These are phyloP conservation scores for Drosophila maculinotata DNA, from an alignment of 2,888 invertebrate genomes.

Conservation along the genomic window DNA sequence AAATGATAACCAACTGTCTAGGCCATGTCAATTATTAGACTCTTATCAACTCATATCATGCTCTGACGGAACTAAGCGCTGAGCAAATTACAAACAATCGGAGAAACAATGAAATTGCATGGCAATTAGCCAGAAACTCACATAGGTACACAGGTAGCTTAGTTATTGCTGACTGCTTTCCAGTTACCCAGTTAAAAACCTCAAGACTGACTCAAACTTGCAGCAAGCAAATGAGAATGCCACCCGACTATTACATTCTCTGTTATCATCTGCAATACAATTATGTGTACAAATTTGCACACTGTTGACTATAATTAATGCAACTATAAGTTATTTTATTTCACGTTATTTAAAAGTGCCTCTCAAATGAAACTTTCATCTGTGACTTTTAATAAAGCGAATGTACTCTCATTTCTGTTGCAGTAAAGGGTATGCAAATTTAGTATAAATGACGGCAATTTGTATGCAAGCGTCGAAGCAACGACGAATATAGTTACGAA, in stretches of 20 bases:
- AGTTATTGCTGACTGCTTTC: too few species aligned
- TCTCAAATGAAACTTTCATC: too few species aligned
- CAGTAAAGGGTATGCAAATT: slow-evolving; percentile 28
- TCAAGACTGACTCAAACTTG: background rate
- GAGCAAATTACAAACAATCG: slow-evolving; percentile 29
- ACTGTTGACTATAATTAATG: too few species aligned
- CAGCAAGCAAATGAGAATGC: background rate
- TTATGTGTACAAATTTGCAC: too few species aligned
- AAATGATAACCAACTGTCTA: too few species aligned
- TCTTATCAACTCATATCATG: slow-evolving; percentile 44
- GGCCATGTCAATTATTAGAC: slow-evolving; percentile 10
- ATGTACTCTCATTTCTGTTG: background rate
- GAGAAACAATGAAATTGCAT: slow-evolving; percentile 55
- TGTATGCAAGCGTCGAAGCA: slow-evolving; percentile 63
- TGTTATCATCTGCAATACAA: background rate
- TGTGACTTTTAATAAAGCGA: background rate
- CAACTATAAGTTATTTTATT: too few species aligned
- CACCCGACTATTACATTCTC: slow-evolving; percentile 13
- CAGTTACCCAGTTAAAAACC: slow-evolving; percentile 20
- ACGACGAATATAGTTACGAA: slow-evolving; percentile 26
- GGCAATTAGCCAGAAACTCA: slow-evolving; percentile 62
- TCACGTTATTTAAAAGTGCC: background rate
- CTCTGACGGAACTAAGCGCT: slow-evolving; percentile 42
- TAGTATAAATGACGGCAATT: slow-evolving; percentile 45
- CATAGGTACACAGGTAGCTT: slow-evolving; percentile 11